Evolutionary conservation across 1,140 invertebrate genomes (phyloP).

Genomic region (Acromyrmex heyeri): DNA sequence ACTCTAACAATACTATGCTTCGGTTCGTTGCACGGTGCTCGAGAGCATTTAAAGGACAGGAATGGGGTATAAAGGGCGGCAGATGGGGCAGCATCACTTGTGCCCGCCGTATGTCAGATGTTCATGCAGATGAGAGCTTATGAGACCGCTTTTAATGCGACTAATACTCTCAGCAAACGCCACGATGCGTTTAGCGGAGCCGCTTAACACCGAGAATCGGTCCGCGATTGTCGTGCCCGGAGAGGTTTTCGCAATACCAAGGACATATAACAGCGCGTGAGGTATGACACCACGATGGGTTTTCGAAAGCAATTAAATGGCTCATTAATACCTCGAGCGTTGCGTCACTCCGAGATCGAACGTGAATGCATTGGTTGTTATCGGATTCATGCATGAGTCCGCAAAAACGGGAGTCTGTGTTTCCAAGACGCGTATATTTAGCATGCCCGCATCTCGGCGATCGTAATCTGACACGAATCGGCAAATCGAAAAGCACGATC

Average conservation of each 20-base stretch:
- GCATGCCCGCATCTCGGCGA: neutral
- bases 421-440: neutral
- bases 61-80: conserved; percentile 66
- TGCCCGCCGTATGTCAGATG: conserved; percentile 79
- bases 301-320: conserved; percentile 64
- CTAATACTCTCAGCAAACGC: conserved; percentile 76
- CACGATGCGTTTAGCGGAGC: conserved; percentile 39
- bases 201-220: conserved; percentile 39
- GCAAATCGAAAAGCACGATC: neutral
- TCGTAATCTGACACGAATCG: conserved; percentile 24
- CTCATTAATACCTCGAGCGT: conserved; percentile 52
- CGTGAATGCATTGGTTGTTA: conserved; percentile 45
- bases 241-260: neutral
- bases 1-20: neutral
- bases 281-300: neutral
- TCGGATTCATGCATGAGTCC: conserved; percentile 41
- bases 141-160: conserved; percentile 69
- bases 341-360: conserved; percentile 20
- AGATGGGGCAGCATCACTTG: conserved; percentile 75
- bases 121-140: conserved; percentile 79
- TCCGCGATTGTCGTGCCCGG: conserved; percentile 33
- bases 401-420: neutral
- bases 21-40: conserved; percentile 29
- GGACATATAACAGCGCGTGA: neutral
- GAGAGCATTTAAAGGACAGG: conserved; percentile 29